Percentiles rank a stretch among this genome's conserved stretches.
Evolutionary conservation across 2,888 invertebrate species (phyloP).

Genomic region (Halocaridina rubra): DNA sequence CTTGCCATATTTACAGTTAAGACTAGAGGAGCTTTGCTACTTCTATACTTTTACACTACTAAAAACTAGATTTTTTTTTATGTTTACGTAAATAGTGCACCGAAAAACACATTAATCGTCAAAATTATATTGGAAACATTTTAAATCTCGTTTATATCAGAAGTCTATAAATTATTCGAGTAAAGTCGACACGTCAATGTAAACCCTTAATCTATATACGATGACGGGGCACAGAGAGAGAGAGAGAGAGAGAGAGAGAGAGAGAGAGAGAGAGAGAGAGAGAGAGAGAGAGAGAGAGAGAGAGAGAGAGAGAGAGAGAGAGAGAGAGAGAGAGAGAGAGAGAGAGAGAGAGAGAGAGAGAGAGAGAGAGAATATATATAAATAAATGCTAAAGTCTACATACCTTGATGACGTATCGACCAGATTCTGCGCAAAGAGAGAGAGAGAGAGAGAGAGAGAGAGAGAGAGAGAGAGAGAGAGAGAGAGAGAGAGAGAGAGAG

Average conservation of each 20-base stretch:
- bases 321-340: background rate
- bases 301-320: background rate
- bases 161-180: too few relatives aligned
- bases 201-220: too few relatives aligned
- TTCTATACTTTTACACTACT: too few relatives aligned
- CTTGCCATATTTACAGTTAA: too few relatives aligned
- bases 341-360: slow-evolving; percentile 15
- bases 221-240: too few relatives aligned
- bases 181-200: too few relatives aligned
- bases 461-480: background rate
- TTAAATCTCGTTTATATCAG: too few relatives aligned
- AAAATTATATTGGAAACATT: too few relatives aligned
- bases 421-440: slow-evolving; percentile 36
- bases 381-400: slow-evolving; percentile 32
- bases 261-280: background rate
- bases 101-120: too few relatives aligned
- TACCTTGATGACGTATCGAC: slow-evolving; percentile 56
- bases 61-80: too few relatives aligned
- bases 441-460: background rate
- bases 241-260: background rate
- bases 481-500: background rate
- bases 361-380: slow-evolving; percentile 11
- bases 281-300: background rate
- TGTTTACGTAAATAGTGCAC: too few relatives aligned
- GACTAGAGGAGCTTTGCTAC: too few relatives aligned